Percentiles rank a stretch among this genome's conserved stretches.
These are phyloP conservation scores for Scophthalmus maximus DNA, from an alignment of 2,113 vertebrate genomes.

Conservation along the genomic window DNA sequence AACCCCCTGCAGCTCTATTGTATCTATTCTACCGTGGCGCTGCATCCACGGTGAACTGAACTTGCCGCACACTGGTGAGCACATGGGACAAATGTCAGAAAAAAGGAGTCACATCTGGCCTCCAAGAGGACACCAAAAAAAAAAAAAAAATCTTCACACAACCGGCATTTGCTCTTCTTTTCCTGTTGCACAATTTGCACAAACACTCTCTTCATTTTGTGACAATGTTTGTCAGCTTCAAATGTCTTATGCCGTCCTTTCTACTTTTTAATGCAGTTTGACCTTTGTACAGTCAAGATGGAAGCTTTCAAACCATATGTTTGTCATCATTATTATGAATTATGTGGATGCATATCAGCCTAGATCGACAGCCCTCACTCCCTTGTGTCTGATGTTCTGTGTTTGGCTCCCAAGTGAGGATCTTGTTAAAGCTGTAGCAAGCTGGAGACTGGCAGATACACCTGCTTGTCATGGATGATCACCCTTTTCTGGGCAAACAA, in stretches of 20 bases:
- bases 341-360: slow-evolving; percentile 33
- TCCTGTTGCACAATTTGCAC: background rate
- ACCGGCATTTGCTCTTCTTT: slow-evolving; percentile 1
- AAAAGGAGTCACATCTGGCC: slow-evolving; percentile 27
- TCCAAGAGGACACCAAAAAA: background rate
- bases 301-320: slow-evolving; percentile 37
- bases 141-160: slow-evolving; percentile 2
- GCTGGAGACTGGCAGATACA: slow-evolving; percentile 73
- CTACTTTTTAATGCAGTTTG: slow-evolving; percentile 23
- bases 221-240: slow-evolving; percentile 16
- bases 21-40: slow-evolving; percentile 1
- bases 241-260: background rate
- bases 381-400: slow-evolving; percentile 36
- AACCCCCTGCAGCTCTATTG: slow-evolving; percentile 36
- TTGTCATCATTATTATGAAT: slow-evolving; percentile 26
- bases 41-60: slow-evolving; percentile 36
- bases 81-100: slow-evolving; percentile 42
- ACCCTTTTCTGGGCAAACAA: slow-evolving; percentile 73
- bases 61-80: background rate
- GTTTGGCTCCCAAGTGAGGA: slow-evolving; percentile 51
- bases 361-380: slow-evolving; percentile 16
- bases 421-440: slow-evolving; percentile 73
- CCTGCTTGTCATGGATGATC: slow-evolving; percentile 75
- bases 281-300: slow-evolving; percentile 43
- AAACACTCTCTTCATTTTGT: background rate